Evolutionary conservation across 2,888 invertebrate species (phyloP), one percentile per base, ranked within the genome.

Genomic region (Protula sp.): DNA sequence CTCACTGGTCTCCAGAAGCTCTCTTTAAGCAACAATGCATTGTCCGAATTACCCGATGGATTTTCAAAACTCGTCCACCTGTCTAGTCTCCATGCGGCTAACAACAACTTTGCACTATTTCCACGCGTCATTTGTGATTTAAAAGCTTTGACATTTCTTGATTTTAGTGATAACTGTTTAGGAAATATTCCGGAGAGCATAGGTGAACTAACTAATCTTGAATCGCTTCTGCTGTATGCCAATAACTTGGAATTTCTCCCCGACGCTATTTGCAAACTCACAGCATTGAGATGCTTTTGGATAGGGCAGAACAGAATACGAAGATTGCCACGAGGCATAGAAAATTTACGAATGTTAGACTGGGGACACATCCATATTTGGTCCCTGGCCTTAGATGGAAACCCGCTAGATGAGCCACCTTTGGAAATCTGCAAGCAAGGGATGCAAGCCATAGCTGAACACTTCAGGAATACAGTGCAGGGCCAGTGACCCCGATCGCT

Each of bases 111-210:
- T 61, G 68, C 70, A 9, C 66, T 68, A 2, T 75, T 83, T 55
- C 75, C 78, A 0, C 27, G 66, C 26, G 69, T 73, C 24, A 66
- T 83, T 45, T 75, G 74, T 59, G 72, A 74, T 14, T 26, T 50
- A 19, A 4, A 5, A 19, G 63, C 68, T 2, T 66, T 82, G 47
- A 72, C 74, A 57, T 79, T 81, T 57, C 71, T 83, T 3, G 81
- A 83, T 59, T 60, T 83, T 31, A 78, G 79, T 59, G 76, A 77
- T 53, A 83, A 84, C 63, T 62, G 65, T 19, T 56, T 82, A 2
- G 57, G 59, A 4, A 47, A 60, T 14, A 51, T 79, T 2, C 79
- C 80, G 2, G 69, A 70, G 5, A 67, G 71, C 50, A 77, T 83
- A 22, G 65, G 66, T 9, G 70, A 73, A 59, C 71, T 77, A 63